These are phyloP conservation scores for Cydia splendana DNA, from an alignment of 1,140 invertebrate genomes.

Conservation along the genomic window DNA sequence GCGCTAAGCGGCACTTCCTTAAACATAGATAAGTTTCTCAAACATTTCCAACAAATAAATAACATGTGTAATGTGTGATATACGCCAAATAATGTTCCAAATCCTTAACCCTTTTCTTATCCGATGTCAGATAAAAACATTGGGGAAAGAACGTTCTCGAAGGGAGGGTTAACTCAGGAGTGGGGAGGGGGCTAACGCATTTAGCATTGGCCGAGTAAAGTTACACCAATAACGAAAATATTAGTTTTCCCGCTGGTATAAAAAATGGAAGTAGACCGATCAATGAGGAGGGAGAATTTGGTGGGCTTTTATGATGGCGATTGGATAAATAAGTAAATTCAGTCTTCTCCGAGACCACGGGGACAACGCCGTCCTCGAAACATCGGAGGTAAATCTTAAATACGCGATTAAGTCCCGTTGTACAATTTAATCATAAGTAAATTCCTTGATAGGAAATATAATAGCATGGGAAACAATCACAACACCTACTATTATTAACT, in stretches of 20 bases:
- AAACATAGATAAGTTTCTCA: neutral
- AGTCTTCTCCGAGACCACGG: too few species aligned
- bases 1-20: too few species aligned
- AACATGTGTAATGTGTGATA: constrained; percentile 6
- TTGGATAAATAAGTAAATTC: too few species aligned
- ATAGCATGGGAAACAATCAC: too few species aligned
- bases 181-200: neutral
- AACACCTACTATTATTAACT: too few species aligned
- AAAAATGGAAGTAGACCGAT: neutral
- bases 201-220: constrained; percentile 25
- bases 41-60: neutral
- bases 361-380: too few species aligned
- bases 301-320: neutral
- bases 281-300: neutral
- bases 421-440: too few species aligned
- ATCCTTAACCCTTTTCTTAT: constrained; percentile 17
- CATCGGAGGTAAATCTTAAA: too few species aligned
- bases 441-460: too few species aligned
- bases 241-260: constrained; percentile 15
- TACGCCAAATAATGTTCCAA: constrained; percentile 11
- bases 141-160: neutral
- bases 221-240: constrained; percentile 31
- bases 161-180: neutral
- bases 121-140: constrained; percentile 10
- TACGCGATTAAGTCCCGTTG: too few species aligned